phyloP scores from a whole-genome alignment of 2,888 invertebrate genomes.

The Amaurobius ferox region DNA sequence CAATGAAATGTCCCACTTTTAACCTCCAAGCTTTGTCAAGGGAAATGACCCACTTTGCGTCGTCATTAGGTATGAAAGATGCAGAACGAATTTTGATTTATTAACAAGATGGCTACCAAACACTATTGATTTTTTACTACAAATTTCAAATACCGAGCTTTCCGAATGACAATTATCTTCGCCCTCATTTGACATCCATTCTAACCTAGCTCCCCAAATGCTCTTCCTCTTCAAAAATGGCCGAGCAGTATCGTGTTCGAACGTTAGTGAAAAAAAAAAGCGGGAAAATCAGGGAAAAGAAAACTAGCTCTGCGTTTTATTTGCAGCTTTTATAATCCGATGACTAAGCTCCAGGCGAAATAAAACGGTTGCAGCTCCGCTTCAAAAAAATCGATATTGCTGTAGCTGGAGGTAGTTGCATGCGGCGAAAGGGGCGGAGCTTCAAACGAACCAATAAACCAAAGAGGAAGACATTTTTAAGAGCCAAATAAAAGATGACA shows the following conservation, averaged over 20 bases:
- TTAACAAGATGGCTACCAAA: too few relatives aligned
- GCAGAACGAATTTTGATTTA: too few relatives aligned
- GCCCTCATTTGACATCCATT: neutral
- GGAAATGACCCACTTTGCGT: too few relatives aligned
- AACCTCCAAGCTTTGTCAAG: too few relatives aligned
- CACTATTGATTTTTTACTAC: too few relatives aligned
- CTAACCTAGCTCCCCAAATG: neutral
- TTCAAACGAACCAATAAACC: conserved; percentile 69
- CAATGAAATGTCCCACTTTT: too few relatives aligned
- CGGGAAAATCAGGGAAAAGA: conserved; percentile 19
- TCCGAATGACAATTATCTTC: neutral
- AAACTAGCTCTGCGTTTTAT: conserved; percentile 27
- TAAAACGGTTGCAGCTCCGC: conserved; percentile 59
- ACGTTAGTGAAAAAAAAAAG: neutral
- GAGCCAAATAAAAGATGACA: conserved; percentile 71
- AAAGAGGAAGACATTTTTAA: conserved; percentile 72
- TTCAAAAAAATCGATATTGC: conserved; percentile 66
- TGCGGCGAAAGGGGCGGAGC: conserved; percentile 67
- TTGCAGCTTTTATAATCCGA: conserved; percentile 61
- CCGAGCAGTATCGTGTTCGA: neutral
- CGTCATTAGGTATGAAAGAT: too few relatives aligned
- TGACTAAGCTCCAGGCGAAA: conserved; percentile 44
- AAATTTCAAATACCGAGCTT: too few relatives aligned
- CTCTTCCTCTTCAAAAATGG: neutral
- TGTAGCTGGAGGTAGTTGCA: conserved; percentile 65